Evolutionary conservation across 2,113 vertebrate species (phyloP).

Genomic region (Dipodomys spectabilis): DNA sequence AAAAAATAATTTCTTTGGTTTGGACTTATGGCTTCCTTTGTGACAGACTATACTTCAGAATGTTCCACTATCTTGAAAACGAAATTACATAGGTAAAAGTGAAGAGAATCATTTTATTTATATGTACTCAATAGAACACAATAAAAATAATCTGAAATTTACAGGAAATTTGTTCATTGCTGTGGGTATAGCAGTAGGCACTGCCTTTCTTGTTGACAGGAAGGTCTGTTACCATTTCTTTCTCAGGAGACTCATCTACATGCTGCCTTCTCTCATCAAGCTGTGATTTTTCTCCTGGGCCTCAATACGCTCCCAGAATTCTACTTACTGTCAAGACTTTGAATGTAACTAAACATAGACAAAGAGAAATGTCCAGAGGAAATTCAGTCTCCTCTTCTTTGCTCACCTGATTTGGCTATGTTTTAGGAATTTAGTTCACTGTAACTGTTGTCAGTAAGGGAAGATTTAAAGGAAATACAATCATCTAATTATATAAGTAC

Average conservation of each 20-base stretch:
- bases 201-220: background rate
- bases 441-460: background rate
- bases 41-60: background rate
- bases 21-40: background rate
- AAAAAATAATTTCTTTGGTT: background rate
- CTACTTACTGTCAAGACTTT: background rate
- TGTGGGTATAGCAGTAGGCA: background rate
- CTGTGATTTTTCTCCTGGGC: background rate
- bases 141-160: background rate
- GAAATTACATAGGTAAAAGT: background rate
- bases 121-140: background rate
- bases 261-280: background rate
- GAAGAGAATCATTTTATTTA: background rate
- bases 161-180: background rate
- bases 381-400: background rate
- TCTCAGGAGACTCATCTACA: background rate
- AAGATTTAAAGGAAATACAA: constrained; percentile 16
- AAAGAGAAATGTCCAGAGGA: background rate
- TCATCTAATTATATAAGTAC: background rate
- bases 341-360: background rate
- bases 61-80: background rate
- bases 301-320: background rate
- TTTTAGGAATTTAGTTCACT: background rate
- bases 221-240: background rate
- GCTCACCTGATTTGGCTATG: background rate